Percentiles rank a stretch among this genome's conserved stretches.
Conservation (phyloP, 2,797 vertebrate genomes). For the Myotis daubentonii region DNA sequence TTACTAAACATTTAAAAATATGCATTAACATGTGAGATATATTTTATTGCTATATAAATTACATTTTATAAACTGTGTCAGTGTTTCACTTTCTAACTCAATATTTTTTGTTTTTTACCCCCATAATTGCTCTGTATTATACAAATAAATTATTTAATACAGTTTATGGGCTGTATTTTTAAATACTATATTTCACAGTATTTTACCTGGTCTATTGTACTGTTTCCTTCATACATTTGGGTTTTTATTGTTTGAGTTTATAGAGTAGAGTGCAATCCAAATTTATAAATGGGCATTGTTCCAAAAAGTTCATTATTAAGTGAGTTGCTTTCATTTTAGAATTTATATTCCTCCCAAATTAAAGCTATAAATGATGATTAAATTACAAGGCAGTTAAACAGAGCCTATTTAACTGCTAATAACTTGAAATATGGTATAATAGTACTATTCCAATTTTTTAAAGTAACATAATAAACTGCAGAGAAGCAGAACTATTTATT, state of each 20-base stretch:
- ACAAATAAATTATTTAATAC: constrained; percentile 10
- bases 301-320: constrained; percentile 20
- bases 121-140: not conserved
- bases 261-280: constrained; percentile 4
- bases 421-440: not conserved
- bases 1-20: constrained; percentile 43
- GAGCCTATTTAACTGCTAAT: constrained; percentile 4
- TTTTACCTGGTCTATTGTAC: constrained; percentile 9
- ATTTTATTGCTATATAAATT: not conserved
- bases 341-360: constrained; percentile 10
- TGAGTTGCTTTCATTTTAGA: constrained; percentile 26
- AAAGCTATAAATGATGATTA: constrained; percentile 25
- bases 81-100: constrained; percentile 22
- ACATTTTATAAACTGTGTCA: not conserved
- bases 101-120: not conserved
- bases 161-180: not conserved
- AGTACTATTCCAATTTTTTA: constrained; percentile 22
- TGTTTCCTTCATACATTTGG: not conserved
- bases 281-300: constrained; percentile 10
- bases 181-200: not conserved
- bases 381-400: not conserved
- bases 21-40: constrained; percentile 1
- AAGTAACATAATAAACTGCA: constrained; percentile 5
- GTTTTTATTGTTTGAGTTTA: constrained; percentile 43
- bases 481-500: not conserved